Percentiles rank a stretch among this genome's conserved stretches.
These are phyloP conservation scores for Catalaphyllia jardinei DNA, from an alignment of 64 coral and sea anemone species.

Conservation along the genomic window DNA sequence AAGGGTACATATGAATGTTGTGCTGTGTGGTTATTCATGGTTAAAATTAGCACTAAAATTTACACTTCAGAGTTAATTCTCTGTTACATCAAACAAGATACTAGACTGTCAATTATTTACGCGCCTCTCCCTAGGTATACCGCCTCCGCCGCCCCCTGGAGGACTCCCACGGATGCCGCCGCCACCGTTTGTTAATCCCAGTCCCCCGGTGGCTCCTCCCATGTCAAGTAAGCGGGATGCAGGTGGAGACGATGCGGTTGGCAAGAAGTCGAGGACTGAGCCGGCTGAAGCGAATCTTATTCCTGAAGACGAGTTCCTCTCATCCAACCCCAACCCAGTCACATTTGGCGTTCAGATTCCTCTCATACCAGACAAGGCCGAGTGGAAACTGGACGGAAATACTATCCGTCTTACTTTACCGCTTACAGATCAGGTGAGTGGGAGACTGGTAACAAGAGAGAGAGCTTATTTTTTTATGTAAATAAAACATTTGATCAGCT, in stretches of 20 bases:
- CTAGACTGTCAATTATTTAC: not conserved
- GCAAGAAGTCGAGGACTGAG: slow-evolving; percentile 88
- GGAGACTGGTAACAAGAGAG: not conserved
- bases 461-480: not conserved
- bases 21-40: too few species aligned
- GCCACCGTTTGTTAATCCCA: slow-evolving; percentile 68
- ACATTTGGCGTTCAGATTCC: slow-evolving; percentile 95
- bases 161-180: slow-evolving; percentile 68
- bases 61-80: too few species aligned
- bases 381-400: slow-evolving; percentile 92
- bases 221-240: slow-evolving; percentile 61
- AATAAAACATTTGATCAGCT: too few species aligned
- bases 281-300: slow-evolving; percentile 91
- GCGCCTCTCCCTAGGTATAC: slow-evolving; percentile 34
- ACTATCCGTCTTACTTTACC: slow-evolving; percentile 87
- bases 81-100: not conserved
- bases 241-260: slow-evolving; percentile 66
- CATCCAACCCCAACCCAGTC: slow-evolving; percentile 71
- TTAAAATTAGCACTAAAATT: too few species aligned
- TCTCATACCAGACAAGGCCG: slow-evolving; percentile 86
- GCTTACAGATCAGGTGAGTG: slow-evolving; percentile 86
- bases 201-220: slow-evolving; percentile 73
- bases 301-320: slow-evolving; percentile 84
- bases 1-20: too few species aligned
- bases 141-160: slow-evolving; percentile 75